Percentiles rank a stretch among this genome's conserved stretches.
phyloP scores from a whole-genome alignment of 2,113 vertebrate species.

The Natator depressus region DNA sequence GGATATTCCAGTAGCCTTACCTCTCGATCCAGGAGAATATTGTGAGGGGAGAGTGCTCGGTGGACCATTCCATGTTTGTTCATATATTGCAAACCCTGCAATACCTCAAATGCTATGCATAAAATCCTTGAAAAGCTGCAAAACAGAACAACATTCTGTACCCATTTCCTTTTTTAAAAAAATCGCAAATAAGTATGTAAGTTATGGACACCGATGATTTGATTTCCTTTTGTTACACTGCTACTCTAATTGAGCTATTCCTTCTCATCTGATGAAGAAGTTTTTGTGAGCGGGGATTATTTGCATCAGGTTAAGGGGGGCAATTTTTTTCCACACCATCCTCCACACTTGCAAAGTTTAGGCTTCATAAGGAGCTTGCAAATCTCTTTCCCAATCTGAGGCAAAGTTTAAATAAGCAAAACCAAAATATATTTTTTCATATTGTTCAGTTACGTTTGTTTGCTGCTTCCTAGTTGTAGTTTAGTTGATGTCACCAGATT shows the following conservation, averaged over 20 bases:
- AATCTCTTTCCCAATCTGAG: not conserved
- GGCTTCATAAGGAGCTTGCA: not conserved
- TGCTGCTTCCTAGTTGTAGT: not conserved
- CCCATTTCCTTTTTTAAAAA: not conserved
- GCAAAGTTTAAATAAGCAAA: not conserved
- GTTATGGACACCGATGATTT: not conserved
- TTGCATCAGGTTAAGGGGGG: not conserved
- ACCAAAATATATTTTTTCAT: not conserved
- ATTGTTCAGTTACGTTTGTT: too few relatives aligned
- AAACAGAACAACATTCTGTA: constrained; percentile 2
- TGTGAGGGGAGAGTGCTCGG: constrained; percentile 89
- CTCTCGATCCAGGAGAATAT: constrained; percentile 92
- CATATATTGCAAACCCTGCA: constrained; percentile 94
- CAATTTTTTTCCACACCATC: not conserved
- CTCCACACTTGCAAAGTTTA: not conserved
- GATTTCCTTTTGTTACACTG: not conserved
- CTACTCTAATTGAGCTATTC: not conserved
- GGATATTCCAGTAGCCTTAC: constrained; percentile 71
- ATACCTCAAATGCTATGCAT: constrained; percentile 89
- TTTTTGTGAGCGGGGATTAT: not conserved
- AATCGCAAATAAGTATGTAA: not conserved
- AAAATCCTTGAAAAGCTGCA: constrained; percentile 85
- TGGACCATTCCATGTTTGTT: constrained; percentile 95
- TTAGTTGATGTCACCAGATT: not conserved
- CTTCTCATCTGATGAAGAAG: not conserved